phyloP scores from a whole-genome alignment of 2,797 vertebrate genomes.

The Eleutherodactylus coqui region DNA sequence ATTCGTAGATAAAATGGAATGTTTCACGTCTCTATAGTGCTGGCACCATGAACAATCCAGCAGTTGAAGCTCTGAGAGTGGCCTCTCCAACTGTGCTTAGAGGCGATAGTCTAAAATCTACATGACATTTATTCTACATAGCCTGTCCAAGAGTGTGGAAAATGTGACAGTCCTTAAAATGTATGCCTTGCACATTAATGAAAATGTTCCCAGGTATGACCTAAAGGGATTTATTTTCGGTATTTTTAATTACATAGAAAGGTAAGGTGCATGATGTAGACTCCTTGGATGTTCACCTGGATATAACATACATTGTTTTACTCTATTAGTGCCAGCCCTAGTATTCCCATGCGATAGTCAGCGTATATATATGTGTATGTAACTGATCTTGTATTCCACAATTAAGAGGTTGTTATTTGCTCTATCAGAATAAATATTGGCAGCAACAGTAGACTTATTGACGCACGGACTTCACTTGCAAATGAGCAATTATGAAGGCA shows the following conservation, averaged over 20 bases:
- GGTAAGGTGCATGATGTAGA: background rate
- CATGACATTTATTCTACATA: background rate
- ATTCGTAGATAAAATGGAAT: background rate
- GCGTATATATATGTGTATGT: constrained; percentile 31
- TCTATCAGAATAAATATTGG: constrained; percentile 50
- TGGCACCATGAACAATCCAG: background rate
- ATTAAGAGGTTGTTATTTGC: constrained; percentile 44
- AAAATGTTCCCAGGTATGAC: background rate
- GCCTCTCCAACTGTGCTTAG: background rate
- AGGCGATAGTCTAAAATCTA: background rate
- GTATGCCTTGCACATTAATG: background rate
- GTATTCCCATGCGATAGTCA: background rate
- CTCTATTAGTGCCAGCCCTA: background rate
- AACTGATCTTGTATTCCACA: constrained; percentile 29
- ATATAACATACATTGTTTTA: background rate
- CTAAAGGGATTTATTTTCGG: too few species aligned
- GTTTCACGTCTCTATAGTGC: background rate
- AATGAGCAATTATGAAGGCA: constrained; percentile 31
- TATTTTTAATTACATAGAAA: background rate
- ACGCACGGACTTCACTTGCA: constrained; percentile 14
- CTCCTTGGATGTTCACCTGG: background rate
- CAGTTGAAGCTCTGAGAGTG: background rate
- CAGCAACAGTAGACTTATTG: constrained; percentile 43
- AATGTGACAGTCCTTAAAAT: background rate
- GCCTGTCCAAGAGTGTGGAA: background rate